Evolutionary conservation across 2,797 vertebrate species (phyloP), one percentile per base, ranked within the genome.

Genomic region (Hyperoplus lanceolatus): DNA sequence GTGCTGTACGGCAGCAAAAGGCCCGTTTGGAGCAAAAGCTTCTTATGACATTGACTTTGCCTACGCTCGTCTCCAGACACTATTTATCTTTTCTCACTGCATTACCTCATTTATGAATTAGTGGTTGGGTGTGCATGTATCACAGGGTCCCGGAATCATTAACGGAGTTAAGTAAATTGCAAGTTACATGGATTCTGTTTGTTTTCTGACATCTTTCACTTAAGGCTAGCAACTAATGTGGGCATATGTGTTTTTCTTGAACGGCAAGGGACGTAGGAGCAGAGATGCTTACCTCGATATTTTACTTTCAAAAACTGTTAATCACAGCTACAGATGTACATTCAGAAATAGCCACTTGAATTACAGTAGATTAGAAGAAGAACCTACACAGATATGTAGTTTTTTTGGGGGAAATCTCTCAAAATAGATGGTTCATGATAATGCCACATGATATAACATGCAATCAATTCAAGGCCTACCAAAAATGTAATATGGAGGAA

Each of bases 71-170:
- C 76, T 69, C 43, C 53, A 53, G 46, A 13, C 59, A 51, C 81
- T 79, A 4, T 84, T 87, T 80, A 82, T 64, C 60, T 60, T 79
- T 54, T 83, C 75, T 66, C 56, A 39, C 68, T 67, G 38, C 84
- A 74, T 88, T 80, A 82, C 60, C 73, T 87, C 64, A 65, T 79
- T 83, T 66, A 72, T 73, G 65, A 88, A 83, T 84, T 75, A 79
- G 70, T 73, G 70, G 46, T 29, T 7, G 39, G 5, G 56, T 42
- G 64, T 71, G 8, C 48, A 4, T 57, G 66, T 15, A 8, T 72
- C 66, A 29, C 68, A 3, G 51, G 13, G 55, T 75, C 71, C 45
- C 12, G 16, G 6, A 80, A 75, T 87, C 73, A 85, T 89, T 80
- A 81, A 80, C 50, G 29, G 61, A 63, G 55, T 21, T 65, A 67